phyloP scores from a whole-genome alignment of 2,113 vertebrate species.

The Microcebus ravelobensis region DNA sequence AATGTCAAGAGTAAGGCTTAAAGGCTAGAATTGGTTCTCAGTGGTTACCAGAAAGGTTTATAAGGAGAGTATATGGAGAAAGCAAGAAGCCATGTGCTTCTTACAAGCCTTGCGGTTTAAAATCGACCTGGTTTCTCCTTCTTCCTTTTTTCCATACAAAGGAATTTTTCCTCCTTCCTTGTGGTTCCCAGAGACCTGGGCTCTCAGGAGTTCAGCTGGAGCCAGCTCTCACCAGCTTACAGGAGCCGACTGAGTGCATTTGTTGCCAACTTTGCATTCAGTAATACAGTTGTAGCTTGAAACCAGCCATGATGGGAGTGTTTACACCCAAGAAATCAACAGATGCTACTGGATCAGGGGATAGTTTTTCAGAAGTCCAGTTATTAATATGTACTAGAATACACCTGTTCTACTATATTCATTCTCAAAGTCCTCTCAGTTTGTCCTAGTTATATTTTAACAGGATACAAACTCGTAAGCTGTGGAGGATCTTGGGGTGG shows the following conservation, averaged over 20 bases:
- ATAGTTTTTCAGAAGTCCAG: neutral
- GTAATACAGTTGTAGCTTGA: neutral
- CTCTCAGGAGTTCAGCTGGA: neutral
- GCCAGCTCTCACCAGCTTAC: neutral
- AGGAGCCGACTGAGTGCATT: too few relatives aligned
- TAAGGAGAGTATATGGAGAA: neutral
- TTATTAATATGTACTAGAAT: neutral
- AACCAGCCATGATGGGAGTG: neutral
- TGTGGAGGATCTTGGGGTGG: neutral
- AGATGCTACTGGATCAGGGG: neutral
- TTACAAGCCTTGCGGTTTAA: neutral
- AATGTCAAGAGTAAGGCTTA: neutral
- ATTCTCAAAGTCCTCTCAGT: neutral
- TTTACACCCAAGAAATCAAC: neutral
- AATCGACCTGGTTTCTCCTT: neutral
- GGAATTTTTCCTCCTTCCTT: neutral
- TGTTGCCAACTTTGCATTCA: neutral
- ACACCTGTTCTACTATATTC: neutral
- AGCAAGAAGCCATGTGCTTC: neutral
- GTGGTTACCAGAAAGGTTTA: neutral
- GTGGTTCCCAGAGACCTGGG: neutral
- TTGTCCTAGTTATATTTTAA: neutral
- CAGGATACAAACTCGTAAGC: neutral
- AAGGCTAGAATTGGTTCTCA: neutral
- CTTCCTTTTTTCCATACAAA: neutral